These are phyloP conservation scores for Macrosoma leucophasiata DNA, from an alignment of 2,888 invertebrate genomes.

Conservation along the genomic window DNA sequence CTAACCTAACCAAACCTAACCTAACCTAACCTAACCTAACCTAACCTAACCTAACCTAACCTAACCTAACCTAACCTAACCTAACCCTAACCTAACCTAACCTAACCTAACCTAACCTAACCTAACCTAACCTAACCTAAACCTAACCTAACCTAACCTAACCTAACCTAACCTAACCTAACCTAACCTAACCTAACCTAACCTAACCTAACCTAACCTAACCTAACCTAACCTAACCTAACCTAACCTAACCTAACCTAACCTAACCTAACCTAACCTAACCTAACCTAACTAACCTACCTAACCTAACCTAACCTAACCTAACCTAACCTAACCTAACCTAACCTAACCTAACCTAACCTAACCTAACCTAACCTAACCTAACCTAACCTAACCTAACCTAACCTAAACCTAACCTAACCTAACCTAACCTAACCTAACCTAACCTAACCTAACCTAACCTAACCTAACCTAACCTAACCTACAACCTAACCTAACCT, in stretches of 20 bases:
- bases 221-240: slow-evolving; percentile 31
- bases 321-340: slow-evolving; percentile 32
- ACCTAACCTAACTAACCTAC: slow-evolving; percentile 29
- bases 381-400: slow-evolving; percentile 33
- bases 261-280: slow-evolving; percentile 29
- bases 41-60: slow-evolving; percentile 22
- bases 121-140: slow-evolving; percentile 22
- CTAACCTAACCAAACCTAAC: slow-evolving; percentile 26
- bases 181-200: slow-evolving; percentile 24
- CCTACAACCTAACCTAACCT: slow-evolving; percentile 31
- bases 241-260: slow-evolving; percentile 32
- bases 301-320: slow-evolving; percentile 31
- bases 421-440: slow-evolving; percentile 32
- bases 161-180: slow-evolving; percentile 28
- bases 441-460: slow-evolving; percentile 31
- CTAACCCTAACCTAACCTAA: slow-evolving; percentile 25
- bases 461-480: slow-evolving; percentile 31
- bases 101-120: slow-evolving; percentile 27
- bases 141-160: slow-evolving; percentile 26
- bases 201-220: slow-evolving; percentile 31
- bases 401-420: slow-evolving; percentile 34
- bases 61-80: slow-evolving; percentile 20
- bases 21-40: slow-evolving; percentile 27
- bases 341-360: slow-evolving; percentile 31
- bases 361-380: slow-evolving; percentile 30